phyloP scores from a whole-genome alignment of 2,113 vertebrate genomes.

The Etheostoma cragini region DNA sequence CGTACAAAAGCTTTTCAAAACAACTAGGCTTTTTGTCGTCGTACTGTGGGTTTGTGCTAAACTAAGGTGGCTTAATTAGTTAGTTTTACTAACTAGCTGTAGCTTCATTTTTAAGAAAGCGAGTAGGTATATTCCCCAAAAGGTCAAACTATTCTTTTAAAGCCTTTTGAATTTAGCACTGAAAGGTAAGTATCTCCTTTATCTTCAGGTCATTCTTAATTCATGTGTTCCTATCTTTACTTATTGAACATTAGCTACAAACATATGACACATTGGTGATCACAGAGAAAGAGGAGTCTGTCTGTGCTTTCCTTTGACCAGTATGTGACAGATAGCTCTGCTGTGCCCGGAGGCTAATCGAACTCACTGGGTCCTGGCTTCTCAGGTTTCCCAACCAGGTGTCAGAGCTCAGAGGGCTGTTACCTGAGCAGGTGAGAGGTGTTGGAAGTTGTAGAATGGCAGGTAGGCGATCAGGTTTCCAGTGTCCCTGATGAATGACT shows the following conservation, averaged over 20 bases:
- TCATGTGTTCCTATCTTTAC: constrained; percentile 59
- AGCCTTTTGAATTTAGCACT: not conserved
- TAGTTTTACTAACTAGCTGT: not conserved
- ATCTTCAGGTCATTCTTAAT: constrained; percentile 56
- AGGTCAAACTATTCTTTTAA: not conserved
- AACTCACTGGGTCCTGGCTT: constrained; percentile 37
- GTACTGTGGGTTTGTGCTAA: not conserved
- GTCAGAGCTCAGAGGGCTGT: constrained; percentile 75
- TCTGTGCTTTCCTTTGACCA: constrained; percentile 49
- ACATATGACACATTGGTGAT: constrained; percentile 29
- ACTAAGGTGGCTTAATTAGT: no score
- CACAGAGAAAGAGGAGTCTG: constrained; percentile 40
- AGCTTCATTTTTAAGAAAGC: not conserved
- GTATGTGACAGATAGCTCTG: constrained; percentile 36
- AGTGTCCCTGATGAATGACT: constrained; percentile 78
- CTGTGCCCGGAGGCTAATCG: constrained; percentile 32
- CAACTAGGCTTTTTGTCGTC: not conserved
- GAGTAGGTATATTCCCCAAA: not conserved
- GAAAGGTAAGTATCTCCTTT: constrained; percentile 6
- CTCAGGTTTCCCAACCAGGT: constrained; percentile 75
- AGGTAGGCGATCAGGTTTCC: constrained; percentile 85
- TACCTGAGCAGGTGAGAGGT: constrained; percentile 88
- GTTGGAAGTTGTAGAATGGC: constrained; percentile 85
- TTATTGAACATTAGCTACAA: constrained; percentile 64
- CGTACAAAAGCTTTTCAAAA: not conserved